These are phyloP conservation scores for Diprion similis DNA, from an alignment of 1,140 invertebrate species.

Conservation along the genomic window DNA sequence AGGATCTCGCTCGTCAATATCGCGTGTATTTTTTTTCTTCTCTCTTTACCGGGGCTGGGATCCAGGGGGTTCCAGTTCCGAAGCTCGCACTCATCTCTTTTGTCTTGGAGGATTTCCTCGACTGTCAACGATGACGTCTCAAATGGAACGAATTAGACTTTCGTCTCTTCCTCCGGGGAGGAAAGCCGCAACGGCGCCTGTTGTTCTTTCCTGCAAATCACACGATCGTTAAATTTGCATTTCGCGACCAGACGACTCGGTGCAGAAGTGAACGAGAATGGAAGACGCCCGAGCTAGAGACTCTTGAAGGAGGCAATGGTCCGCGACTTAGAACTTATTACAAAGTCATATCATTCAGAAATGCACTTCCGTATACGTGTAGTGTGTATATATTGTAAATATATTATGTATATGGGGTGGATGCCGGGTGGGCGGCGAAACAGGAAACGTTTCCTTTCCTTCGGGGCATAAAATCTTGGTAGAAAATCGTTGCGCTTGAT, in stretches of 20 bases:
- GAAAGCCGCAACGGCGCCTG: too few relatives aligned
- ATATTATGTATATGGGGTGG: neutral
- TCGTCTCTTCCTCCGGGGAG: too few relatives aligned
- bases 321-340: neutral
- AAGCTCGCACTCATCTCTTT: neutral
- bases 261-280: too few relatives aligned
- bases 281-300: neutral
- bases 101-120: neutral
- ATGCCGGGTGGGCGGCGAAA: neutral
- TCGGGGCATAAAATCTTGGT: neutral
- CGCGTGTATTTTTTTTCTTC: conserved; percentile 6
- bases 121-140: neutral
- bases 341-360: neutral
- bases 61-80: too few relatives aligned
- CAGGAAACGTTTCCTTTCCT: neutral
- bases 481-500: neutral
- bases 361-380: neutral
- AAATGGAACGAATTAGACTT: neutral
- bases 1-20: conserved; percentile 33
- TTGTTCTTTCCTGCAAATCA: too few relatives aligned
- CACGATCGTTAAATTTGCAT: too few relatives aligned
- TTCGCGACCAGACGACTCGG: too few relatives aligned
- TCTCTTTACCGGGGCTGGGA: neutral
- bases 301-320: neutral
- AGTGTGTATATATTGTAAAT: neutral